These are phyloP conservation scores for Xestia ashworthii DNA, from an alignment of 2,888 invertebrate species.

Conservation along the genomic window DNA sequence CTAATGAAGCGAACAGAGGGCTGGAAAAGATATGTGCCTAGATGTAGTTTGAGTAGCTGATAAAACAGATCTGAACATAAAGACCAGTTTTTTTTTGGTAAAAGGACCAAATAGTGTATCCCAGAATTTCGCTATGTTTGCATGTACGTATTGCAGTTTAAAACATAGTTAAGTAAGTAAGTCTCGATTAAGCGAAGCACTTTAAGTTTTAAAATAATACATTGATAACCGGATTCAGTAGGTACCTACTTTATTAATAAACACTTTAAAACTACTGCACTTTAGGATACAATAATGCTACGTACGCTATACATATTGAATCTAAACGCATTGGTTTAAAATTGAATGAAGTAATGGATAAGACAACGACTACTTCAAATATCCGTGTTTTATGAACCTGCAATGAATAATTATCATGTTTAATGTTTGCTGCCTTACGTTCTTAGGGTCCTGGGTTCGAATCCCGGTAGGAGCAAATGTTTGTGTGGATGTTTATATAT, in stretches of 20 bases:
- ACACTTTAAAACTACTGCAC: background rate
- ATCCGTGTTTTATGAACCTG: background rate
- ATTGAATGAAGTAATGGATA: background rate
- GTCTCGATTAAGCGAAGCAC: constrained; percentile 35
- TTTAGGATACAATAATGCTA: background rate
- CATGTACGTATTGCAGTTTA: background rate
- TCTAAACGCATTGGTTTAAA: background rate
- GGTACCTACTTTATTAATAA: background rate
- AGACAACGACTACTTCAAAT: background rate
- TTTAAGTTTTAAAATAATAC: constrained; percentile 24
- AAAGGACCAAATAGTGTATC: background rate
- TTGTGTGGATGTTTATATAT: too few species aligned
- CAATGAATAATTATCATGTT: background rate
- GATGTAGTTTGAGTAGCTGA: background rate
- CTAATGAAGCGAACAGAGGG: background rate
- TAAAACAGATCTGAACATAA: background rate
- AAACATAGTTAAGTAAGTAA: too few species aligned
- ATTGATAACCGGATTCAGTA: constrained; percentile 25
- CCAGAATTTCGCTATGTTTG: too few species aligned
- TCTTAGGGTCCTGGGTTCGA: too few species aligned
- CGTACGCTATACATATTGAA: background rate
- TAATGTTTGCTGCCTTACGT: too few species aligned
- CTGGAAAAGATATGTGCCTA: background rate
- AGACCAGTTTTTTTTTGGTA: too few species aligned
- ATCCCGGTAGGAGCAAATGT: too few species aligned